These are phyloP conservation scores for Schizaphis graminum DNA, from an alignment of 2,888 invertebrate genomes.

Conservation along the genomic window DNA sequence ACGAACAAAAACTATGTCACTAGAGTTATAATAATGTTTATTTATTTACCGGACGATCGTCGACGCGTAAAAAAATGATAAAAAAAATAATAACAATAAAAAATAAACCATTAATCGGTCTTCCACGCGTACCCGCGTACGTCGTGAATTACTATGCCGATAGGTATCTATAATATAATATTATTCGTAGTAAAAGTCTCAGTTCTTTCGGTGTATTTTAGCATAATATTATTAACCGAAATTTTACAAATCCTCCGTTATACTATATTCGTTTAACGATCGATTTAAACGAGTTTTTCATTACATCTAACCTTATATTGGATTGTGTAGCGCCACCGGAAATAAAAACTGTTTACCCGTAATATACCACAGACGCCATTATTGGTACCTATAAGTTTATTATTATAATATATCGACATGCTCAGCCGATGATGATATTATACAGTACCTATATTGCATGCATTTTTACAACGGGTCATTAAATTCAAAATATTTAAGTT, in stretches of 20 bases:
- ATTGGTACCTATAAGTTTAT: neutral
- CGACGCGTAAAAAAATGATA: slow-evolving; percentile 8
- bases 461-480: neutral
- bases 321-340: neutral
- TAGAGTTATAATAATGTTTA: slow-evolving; percentile 12
- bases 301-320: neutral
- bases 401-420: neutral
- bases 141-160: neutral
- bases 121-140: neutral
- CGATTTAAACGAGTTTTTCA: neutral
- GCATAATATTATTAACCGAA: neutral
- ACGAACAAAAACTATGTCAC: slow-evolving; percentile 44
- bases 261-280: neutral
- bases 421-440: neutral
- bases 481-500: neutral
- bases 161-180: neutral
- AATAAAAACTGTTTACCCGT: neutral
- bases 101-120: slow-evolving; percentile 29
- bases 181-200: slow-evolving; percentile 16
- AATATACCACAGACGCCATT: neutral
- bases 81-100: neutral
- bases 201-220: neutral
- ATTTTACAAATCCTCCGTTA: neutral
- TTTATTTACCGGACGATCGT: slow-evolving; percentile 10
- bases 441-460: neutral